Base-by-base conservation (phyloP, 2,797 vertebrate species). In the Cyclopterus lumpus region DNA sequence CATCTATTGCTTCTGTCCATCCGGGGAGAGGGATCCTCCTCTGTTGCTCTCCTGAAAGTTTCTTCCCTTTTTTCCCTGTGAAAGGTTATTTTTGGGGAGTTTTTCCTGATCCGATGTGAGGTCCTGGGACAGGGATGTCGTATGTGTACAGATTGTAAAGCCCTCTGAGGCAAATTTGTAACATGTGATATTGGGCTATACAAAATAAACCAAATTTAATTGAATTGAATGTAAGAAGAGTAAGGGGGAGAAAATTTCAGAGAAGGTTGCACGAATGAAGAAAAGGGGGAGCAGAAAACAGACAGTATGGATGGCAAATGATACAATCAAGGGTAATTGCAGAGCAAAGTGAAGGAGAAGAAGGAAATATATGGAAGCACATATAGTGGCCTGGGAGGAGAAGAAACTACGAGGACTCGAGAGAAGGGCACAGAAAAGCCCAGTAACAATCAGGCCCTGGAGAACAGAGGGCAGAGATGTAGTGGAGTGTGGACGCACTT, bases 241-340 rank as follows among this genome's bases (percentile, higher is more conserved):
- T 48, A 65, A 57, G 20, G 36, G 58, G 54, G 4, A 46, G 51
- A 61, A 75, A 64, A 55, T 24, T 46, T 68, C 67, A 71, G 53
- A 28, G 40, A 67, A 14, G 51, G 42, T 67, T 55, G 4, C 59
- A 15, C 40, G 20, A 59, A 10, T 26, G 26, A 70, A 42, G 15
- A 60, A 67, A 75, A 55, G 5, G 18, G n/a, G 22, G 3, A 22
- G 66, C 3, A 24, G n/a, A 36, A 59, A 6, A 10, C 54, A n/a
- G 20, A 34, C 22, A 32, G 48, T 59, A 61, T 26, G 11, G 30
- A 75, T 64, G 61, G 26, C 10, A 48, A 59, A 57, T 20, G 2
- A 14, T 36, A 34, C 58, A 57, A 64, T 48, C 18, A 48, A 46
- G 11, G n/a, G n/a, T 62, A 16, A 76, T 75, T 64, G 73, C 6